Conservation (phyloP, 2,888 invertebrate species). For the Drosophila diplacantha region DNA sequence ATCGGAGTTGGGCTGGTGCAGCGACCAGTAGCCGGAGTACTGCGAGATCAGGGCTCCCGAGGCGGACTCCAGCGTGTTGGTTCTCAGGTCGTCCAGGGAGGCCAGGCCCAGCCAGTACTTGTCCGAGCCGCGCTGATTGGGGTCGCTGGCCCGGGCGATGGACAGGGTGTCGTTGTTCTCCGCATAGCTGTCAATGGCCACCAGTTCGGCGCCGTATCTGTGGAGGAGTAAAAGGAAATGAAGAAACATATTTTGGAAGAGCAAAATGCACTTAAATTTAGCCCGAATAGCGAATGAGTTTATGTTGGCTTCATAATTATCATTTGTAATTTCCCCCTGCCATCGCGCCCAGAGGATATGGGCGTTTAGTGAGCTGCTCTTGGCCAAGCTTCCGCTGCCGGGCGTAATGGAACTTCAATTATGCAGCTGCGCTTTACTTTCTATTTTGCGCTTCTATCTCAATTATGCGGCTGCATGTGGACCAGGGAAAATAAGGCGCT, state of each 20-base stretch:
- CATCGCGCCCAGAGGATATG: constrained; percentile 14
- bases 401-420: constrained; percentile 47
- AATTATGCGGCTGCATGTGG: constrained; percentile 57
- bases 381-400: constrained; percentile 42
- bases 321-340: background rate
- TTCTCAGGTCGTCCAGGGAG: constrained; percentile 92
- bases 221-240: constrained; percentile 4
- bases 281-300: background rate
- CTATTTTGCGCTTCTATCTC: constrained; percentile 54
- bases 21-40: constrained; percentile 96
- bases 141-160: constrained; percentile 83
- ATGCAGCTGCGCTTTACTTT: constrained; percentile 67
- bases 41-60: constrained; percentile 93
- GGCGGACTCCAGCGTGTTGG: constrained; percentile 96
- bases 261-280: background rate
- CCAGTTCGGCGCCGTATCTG: constrained; percentile 96
- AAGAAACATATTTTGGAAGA: background rate
- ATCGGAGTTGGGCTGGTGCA: constrained; percentile 90
- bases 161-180: constrained; percentile 94
- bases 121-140: constrained; percentile 83
- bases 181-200: constrained; percentile 91
- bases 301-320: background rate
- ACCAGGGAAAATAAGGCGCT: constrained; percentile 12
- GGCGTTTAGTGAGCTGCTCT: constrained; percentile 35
- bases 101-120: constrained; percentile 95